Base-by-base conservation (phyloP, 2,113 vertebrate species). In the Tiliqua scincoides region DNA sequence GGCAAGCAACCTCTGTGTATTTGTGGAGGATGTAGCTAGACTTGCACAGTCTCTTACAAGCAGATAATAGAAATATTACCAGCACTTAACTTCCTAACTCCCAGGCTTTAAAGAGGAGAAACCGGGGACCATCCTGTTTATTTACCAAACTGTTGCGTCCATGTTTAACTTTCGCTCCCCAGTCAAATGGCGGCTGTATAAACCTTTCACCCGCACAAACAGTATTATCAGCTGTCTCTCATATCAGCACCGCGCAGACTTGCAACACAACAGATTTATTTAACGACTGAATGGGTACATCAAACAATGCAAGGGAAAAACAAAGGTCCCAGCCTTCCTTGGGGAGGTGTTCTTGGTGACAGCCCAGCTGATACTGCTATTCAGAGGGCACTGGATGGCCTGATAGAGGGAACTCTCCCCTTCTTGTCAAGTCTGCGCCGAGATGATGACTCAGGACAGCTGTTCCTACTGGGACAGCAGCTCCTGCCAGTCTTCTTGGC, bases 241-340 rank as follows among this genome's bases (percentile, higher is more conserved):
- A 0, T 94, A 95, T 95, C 94, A 93, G 92, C 35, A 4, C 8
- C 32, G 77, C 9, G 84, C 94, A 96, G 93, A 86, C 91, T 63
- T 76, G n/a, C 83, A 76, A 20, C 52, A 6, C 80, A 7, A 89
- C 68, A 48, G 48, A 12, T 75, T 90, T 89, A 61, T 90, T 92
- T 85, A 91, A 85, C 6, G 52, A 70, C 73, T 85, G 93, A 95
- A 90, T 91, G 82, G 89, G 85, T 84, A 25, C 10, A 5, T 91
- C 82, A 91, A 77, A 93, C 91, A 90, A 74, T 73, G 84, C 32
- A 2, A 76, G 89, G 86, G 68, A 70, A 70, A 89, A 93, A 94
- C 91, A 95, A 92, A 95, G 90, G 93, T 90, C 88, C 85, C 4
- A 1, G 32, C 72, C 6, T 14, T 77, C 88, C 89, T 35, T 81